Base-by-base conservation (phyloP, 1,140 invertebrate genomes). In the Forficula auricularia region DNA sequence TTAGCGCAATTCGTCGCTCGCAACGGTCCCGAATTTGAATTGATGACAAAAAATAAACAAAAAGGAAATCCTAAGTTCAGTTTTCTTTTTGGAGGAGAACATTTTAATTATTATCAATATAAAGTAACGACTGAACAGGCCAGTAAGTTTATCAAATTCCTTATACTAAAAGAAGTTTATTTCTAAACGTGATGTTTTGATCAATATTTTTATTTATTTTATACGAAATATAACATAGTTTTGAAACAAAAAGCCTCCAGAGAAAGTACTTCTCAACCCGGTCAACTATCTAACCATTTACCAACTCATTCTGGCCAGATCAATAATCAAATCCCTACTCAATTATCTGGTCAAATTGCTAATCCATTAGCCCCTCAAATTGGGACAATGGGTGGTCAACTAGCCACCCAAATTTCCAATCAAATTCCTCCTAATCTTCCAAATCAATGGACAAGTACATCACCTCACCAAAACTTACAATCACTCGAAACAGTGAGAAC, bases 21-120 rank as follows among this genome's bases (percentile, higher is more conserved):
- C 59, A 98, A 97, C 82, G 94, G 94, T 14, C 89, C 88, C 2
- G 91, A 96, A 60, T 97, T 97, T 67, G 94, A 98, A 67, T 77
- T 86, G 58, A 95, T 95, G 78, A 96, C 91, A 36, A 96, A 95
- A 69, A 87, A 86, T 54, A 96, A 97, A 65, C 91, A 98, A 63
- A 83, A 89, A 62, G 86, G 90, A 55, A 97, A 98, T 64, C 87
- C 89, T 10, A 91, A 91, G 58, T 98, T 98, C 67, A 75, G 80
- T 49, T 98, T 98, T 66, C 68, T 98, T 27, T 97, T 92, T 69
- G 91, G 90, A 50, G 92, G 92, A 37, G 88, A 94, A 57, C 80
- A 79, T 64, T 91, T 82, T 65, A 85, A 83, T 61, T 98, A 98
- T 64, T 98, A 98, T 65, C 86, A 92, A 58, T 96, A 86, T 59